Base-by-base conservation (phyloP, 2,113 vertebrate species). In the Promerops cafer region DNA sequence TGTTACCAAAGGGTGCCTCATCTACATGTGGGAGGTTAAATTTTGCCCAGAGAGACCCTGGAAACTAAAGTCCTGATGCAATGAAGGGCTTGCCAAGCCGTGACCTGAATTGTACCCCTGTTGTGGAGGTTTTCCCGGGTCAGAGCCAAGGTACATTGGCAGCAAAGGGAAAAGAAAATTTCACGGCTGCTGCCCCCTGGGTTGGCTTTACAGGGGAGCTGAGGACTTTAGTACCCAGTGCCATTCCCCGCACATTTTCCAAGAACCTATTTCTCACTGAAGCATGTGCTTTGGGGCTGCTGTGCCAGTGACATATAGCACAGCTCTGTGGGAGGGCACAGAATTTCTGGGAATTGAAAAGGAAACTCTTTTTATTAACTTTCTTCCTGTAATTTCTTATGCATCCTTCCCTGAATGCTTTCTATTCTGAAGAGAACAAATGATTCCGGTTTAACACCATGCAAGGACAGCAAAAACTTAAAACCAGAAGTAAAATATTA, bases 401-500 rank as follows among this genome's bases (percentile, higher is more conserved):
- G 4, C 1, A 1, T 60, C 45, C 20, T 60, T 68, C 57, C 37
- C 45, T 53, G 50, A 84, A 57, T 19, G 19, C 4, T 16, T 49
- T 68, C 49, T 68, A 30, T 3, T 1, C 42, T 50, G 33, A 20
- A 61, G 3, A 93, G 31, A 92, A 72, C 11, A 64, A 24, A 52
- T 75, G 66, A 49, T 91, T 89, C 52, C 53, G 47, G 53, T 35
- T 44, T 68, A 75, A 60, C n/a, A 49, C 52, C n/a, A 31, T 84
- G 83, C 72, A 81, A 94, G 65, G 60, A 68, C 88, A 96, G 94
- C 72, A 96, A 84, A 86, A 83, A 45, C 24, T 64, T 86, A 47
- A 93, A 94, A 78, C 31, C 28, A 94, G 33, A 75, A 84, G 96
- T 96, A 89, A 97, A 97, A 96, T 65, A 94, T 96, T 96, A 93